Evolutionary conservation across 2,797 vertebrate genomes (phyloP).

Genomic region (Tragelaphus oryx): DNA sequence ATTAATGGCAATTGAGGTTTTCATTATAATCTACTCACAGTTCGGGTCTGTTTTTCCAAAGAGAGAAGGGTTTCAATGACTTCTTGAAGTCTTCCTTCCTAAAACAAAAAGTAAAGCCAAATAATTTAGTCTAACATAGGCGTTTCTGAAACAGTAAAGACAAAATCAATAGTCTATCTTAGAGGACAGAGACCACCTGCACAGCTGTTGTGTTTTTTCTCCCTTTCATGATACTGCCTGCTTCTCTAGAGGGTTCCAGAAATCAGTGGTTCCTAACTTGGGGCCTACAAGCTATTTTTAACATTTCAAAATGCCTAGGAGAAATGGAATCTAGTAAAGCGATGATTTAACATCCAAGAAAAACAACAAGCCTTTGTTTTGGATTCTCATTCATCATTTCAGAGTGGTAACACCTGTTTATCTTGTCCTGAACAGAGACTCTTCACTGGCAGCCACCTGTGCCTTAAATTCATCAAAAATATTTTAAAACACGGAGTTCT

Average conservation of each 20-base stretch:
- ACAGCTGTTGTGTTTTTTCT: neutral
- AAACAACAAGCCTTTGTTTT: slow-evolving; percentile 11
- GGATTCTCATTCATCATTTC: slow-evolving; percentile 28
- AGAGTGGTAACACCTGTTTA: neutral
- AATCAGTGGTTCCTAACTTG: neutral
- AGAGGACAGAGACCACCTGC: neutral
- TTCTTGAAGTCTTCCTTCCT: slow-evolving; percentile 98
- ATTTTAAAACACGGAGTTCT: neutral
- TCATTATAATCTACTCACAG: slow-evolving; percentile 82
- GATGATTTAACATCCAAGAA: neutral
- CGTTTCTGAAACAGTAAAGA: neutral
- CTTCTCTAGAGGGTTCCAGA: neutral
- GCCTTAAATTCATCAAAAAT: neutral
- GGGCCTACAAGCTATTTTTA: neutral
- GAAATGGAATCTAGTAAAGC: neutral
- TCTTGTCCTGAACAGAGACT: neutral
- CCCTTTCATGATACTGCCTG: neutral
- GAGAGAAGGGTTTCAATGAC: slow-evolving; percentile 96
- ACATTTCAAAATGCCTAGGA: neutral
- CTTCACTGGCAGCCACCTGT: neutral
- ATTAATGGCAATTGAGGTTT: neutral
- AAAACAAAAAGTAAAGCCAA: slow-evolving; percentile 47
- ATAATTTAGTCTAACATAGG: neutral
- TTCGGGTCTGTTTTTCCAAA: slow-evolving; percentile 97
- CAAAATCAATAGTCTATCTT: neutral